A percentile compares a stretch with the other conserved stretches of the same genome.
Evolutionary conservation across 2,113 vertebrate genomes (phyloP).

Genomic region (Camelus dromedarius): DNA sequence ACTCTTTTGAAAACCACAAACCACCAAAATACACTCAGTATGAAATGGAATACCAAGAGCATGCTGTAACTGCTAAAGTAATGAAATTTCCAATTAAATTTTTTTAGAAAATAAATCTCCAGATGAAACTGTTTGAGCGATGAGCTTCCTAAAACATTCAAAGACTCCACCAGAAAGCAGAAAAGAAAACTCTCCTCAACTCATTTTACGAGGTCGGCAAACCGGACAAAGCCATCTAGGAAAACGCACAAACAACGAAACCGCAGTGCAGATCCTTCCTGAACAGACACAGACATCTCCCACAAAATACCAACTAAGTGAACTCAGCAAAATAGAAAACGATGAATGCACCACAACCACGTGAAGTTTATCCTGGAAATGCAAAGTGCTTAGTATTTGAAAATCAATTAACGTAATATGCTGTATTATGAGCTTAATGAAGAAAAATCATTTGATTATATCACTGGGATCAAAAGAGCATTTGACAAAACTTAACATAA

Average conservation of each 20-base stretch:
- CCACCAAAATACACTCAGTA: accelerated
- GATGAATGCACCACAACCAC: accelerated
- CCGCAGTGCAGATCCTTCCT: too few species aligned
- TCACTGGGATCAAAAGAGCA: not conserved
- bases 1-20: not conserved
- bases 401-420: accelerated
- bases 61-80: not conserved
- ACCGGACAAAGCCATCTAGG: not conserved
- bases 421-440: not conserved
- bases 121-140: not conserved
- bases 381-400: not conserved
- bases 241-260: too few species aligned
- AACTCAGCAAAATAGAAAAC: not conserved
- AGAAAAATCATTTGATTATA: not conserved
- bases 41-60: not conserved
- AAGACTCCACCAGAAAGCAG: not conserved
- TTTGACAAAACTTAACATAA: not conserved
- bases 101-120: not conserved
- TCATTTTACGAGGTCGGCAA: accelerated
- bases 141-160: not conserved
- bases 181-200: not conserved
- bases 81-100: not conserved
- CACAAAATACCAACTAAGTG: too few species aligned
- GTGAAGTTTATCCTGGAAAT: not conserved
- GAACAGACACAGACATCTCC: not conserved